A percentile compares a stretch with the other conserved stretches of the same genome.
Evolutionary conservation across 2,797 vertebrate species (phyloP).

Genomic region (Chromobotia macracanthus): DNA sequence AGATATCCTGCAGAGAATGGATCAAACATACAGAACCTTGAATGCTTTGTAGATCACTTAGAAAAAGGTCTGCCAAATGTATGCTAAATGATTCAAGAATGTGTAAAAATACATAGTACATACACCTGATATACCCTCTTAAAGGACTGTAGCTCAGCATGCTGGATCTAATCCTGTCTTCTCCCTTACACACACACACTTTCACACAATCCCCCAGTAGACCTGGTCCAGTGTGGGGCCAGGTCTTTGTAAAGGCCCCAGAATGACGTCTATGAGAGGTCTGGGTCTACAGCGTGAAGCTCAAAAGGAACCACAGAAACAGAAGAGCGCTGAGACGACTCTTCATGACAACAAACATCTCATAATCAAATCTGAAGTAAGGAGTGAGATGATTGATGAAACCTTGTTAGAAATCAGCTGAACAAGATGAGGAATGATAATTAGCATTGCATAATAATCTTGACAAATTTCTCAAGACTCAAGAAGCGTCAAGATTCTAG

Average conservation of each 20-base stretch:
- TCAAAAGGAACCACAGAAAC: constrained; percentile 42
- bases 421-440: constrained; percentile 1
- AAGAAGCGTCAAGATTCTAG: no score
- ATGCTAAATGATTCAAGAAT: constrained; percentile 7
- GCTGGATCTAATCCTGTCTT: constrained; percentile 6
- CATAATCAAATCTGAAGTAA: constrained; percentile 18
- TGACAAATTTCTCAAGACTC: background rate
- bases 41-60: background rate
- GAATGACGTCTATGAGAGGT: constrained; percentile 56
- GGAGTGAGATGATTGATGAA: constrained; percentile 32
- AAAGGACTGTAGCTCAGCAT: background rate
- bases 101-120: background rate
- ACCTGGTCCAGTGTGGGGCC: constrained; percentile 32
- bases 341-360: constrained; percentile 44
- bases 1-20: background rate
- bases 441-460: constrained; percentile 10
- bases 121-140: background rate
- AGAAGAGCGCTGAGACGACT: background rate
- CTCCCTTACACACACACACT: constrained; percentile 13
- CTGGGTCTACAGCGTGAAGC: constrained; percentile 42
- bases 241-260: constrained; percentile 43
- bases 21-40: no score
- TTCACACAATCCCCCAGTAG: constrained; percentile 1
- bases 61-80: background rate
- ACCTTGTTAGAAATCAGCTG: constrained; percentile 21